Conservation (phyloP, 2,113 vertebrate species). For the Scomber japonicus region DNA sequence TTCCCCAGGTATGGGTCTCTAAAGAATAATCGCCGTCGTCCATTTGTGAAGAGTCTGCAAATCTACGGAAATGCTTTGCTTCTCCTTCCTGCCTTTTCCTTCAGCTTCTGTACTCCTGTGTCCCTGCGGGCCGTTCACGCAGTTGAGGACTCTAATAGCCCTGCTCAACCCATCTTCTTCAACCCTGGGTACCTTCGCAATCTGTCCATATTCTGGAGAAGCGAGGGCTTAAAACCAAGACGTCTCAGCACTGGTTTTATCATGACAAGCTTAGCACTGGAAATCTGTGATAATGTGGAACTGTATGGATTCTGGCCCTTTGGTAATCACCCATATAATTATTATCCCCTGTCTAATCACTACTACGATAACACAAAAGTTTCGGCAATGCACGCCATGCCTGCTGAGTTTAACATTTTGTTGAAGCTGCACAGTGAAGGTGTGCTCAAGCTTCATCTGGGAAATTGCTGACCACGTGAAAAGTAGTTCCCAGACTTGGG, state of each 20-base stretch:
- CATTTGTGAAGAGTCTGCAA: conserved; percentile 87
- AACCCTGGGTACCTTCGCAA: conserved; percentile 90
- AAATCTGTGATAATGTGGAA: conserved; percentile 90
- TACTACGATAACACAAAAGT: conserved; percentile 92
- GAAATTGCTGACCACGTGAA: conserved; percentile 80
- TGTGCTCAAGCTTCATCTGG: conserved; percentile 91
- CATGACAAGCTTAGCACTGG: conserved; percentile 91
- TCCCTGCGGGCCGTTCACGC: conserved; percentile 90
- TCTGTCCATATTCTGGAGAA: conserved; percentile 90
- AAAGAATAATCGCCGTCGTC: conserved; percentile 83
- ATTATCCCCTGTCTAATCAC: conserved; percentile 89
- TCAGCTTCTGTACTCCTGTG: conserved; percentile 86
- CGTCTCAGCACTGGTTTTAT: conserved; percentile 93
- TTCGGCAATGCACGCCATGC: conserved; percentile 92
- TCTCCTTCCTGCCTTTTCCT: conserved; percentile 93
- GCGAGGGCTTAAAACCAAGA: conserved; percentile 86
- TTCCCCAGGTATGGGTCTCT: conserved; percentile 89
- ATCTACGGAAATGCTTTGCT: conserved; percentile 88
- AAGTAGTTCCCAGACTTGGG: conserved; percentile 12
- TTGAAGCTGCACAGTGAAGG: conserved; percentile 91
- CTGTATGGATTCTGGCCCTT: conserved; percentile 98
- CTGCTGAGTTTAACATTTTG: conserved; percentile 91
- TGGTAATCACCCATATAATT: conserved; percentile 80
- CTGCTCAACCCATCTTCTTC: conserved; percentile 87
- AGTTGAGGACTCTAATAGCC: conserved; percentile 86